Evolutionary conservation across 1,140 invertebrate species (phyloP).

Genomic region (Trichonephila clavipes): DNA sequence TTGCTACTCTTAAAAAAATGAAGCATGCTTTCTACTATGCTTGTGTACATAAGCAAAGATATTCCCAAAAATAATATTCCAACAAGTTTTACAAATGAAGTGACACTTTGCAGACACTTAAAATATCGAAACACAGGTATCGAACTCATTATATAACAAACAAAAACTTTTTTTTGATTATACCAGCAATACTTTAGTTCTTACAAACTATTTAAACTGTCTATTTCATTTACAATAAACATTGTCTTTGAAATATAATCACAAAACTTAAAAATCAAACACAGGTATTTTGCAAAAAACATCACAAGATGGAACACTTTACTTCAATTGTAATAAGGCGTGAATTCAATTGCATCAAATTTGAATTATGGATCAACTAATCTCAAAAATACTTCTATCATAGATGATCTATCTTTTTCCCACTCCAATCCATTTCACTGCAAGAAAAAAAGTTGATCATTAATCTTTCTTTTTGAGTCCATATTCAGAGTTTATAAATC

Average conservation of each 20-base stretch:
- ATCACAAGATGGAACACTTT: not conserved
- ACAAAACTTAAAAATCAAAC: not conserved
- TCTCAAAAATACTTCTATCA: constrained; percentile 82
- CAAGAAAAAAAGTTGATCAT: constrained; percentile 79
- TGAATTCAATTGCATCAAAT: not conserved
- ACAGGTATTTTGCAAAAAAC: not conserved
- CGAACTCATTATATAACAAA: not conserved
- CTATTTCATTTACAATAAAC: not conserved
- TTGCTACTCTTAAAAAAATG: no score
- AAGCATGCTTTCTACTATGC: no score
- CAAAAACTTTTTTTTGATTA: not conserved
- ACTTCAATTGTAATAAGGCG: not conserved
- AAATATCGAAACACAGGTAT: no score
- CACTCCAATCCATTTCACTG: constrained; percentile 98
- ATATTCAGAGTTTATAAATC: no score
- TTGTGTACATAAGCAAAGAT: no score
- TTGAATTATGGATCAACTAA: not conserved
- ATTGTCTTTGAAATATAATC: not conserved
- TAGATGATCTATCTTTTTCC: constrained; percentile 92
- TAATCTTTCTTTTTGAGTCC: no score
- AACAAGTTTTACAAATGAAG: no score
- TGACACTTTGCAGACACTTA: no score
- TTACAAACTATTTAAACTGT: not conserved
- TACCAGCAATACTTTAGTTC: not conserved
- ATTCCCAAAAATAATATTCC: no score